phyloP scores from a whole-genome alignment of 2,888 invertebrate genomes.

The Chrysina gloriosa region DNA sequence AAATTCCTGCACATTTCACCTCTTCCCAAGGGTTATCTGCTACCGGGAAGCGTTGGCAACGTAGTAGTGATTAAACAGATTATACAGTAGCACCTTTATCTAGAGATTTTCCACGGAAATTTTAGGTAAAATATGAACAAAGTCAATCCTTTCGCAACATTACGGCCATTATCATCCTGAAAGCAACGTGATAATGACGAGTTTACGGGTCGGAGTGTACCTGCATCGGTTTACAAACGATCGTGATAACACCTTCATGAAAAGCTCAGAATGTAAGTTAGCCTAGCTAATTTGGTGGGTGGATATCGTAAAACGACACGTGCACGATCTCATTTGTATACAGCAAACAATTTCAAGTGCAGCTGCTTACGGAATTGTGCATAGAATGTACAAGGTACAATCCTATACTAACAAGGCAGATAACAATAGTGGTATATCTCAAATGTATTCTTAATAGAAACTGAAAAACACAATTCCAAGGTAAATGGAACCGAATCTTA shows the following conservation, averaged over 20 bases:
- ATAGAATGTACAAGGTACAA: too few species aligned
- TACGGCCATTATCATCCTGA: neutral
- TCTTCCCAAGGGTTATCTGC: neutral
- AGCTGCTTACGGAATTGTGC: too few species aligned
- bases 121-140: neutral
- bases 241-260: neutral
- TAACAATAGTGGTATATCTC: too few species aligned
- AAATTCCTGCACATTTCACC: neutral
- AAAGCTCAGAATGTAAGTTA: neutral
- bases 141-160: neutral
- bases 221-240: neutral
- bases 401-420: too few species aligned
- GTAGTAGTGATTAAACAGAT: constrained; percentile 16
- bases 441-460: too few species aligned
- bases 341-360: too few species aligned
- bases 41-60: neutral
- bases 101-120: constrained; percentile 5
- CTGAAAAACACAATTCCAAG: too few species aligned
- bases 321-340: too few species aligned
- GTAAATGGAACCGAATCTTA: too few species aligned
- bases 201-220: neutral
- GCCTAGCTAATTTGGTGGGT: too few species aligned
- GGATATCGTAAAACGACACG: too few species aligned
- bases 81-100: neutral
- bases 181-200: constrained; percentile 2